A percentile compares a stretch with the other conserved stretches of the same genome.
Conservation (phyloP, 1,140 invertebrate species). For the Eurosta solidaginis region DNA sequence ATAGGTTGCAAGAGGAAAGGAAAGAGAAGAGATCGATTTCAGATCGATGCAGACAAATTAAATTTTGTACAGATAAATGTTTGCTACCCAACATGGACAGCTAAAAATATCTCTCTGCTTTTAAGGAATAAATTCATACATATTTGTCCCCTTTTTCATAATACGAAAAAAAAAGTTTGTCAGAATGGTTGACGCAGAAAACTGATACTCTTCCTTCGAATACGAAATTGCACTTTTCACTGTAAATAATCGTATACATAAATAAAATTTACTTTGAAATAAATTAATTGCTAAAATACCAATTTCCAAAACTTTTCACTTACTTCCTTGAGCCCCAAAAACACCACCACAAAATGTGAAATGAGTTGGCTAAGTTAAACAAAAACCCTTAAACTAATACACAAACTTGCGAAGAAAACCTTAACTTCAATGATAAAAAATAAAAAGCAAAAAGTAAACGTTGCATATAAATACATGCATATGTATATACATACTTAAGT, state of each 20-base stretch:
- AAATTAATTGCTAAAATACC: not conserved
- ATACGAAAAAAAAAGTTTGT: too few species aligned
- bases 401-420: not conserved
- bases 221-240: not conserved
- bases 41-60: too few species aligned
- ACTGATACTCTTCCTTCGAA: too few species aligned
- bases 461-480: not conserved
- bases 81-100: too few species aligned
- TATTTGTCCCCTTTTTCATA: too few species aligned
- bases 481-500: not conserved
- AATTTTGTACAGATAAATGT: too few species aligned
- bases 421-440: not conserved
- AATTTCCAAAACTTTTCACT: not conserved
- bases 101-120: too few species aligned
- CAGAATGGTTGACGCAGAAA: too few species aligned
- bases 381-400: constrained; percentile 3
- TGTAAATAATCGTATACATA: not conserved
- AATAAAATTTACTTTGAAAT: not conserved
- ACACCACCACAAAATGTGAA: not conserved
- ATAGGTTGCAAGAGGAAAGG: too few species aligned
- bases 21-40: too few species aligned
- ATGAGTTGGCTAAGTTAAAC: not conserved
- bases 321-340: not conserved
- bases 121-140: too few species aligned
- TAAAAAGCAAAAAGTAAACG: not conserved